Conservation (phyloP, 1,140 invertebrate species). For the Globodera ellingtonae region DNA sequence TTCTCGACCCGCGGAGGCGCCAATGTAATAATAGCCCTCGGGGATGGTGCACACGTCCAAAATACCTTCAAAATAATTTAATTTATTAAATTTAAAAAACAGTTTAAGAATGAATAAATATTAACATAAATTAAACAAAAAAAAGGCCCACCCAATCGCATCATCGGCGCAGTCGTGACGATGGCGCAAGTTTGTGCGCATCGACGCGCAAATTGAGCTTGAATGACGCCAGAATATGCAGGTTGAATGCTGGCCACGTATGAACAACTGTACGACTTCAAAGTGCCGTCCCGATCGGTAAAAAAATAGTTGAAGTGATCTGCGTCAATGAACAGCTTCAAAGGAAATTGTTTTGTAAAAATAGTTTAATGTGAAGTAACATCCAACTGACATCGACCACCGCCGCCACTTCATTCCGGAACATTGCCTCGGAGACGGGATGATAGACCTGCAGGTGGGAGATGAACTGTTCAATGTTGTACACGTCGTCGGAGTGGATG, state of each 20-base stretch:
- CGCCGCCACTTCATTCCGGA: slow-evolving; percentile 66
- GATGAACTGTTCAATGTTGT: slow-evolving; percentile 48
- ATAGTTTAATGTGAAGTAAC: not conserved
- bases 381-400: slow-evolving; percentile 46
- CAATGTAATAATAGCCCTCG: slow-evolving; percentile 65
- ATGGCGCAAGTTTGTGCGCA: slow-evolving; percentile 65
- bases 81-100: slow-evolving; percentile 25
- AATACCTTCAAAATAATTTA: slow-evolving; percentile 27
- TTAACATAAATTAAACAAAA: not conserved
- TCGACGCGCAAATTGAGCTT: slow-evolving; percentile 64
- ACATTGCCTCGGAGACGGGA: slow-evolving; percentile 50
- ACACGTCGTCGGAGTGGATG: slow-evolving; percentile 62
- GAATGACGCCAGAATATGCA: slow-evolving; percentile 64
- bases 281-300: slow-evolving; percentile 64
- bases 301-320: slow-evolving; percentile 65
- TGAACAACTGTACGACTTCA: slow-evolving; percentile 63
- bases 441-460: slow-evolving; percentile 57
- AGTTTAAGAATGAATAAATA: not conserved
- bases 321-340: slow-evolving; percentile 50
- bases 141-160: slow-evolving; percentile 51
- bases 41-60: slow-evolving; percentile 63
- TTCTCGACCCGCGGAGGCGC: slow-evolving; percentile 61
- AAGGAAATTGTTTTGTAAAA: not conserved
- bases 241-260: slow-evolving; percentile 62
- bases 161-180: slow-evolving; percentile 63